These are phyloP conservation scores for Amblyopsis rosae DNA, from an alignment of 2,113 vertebrate genomes.

Conservation along the genomic window DNA sequence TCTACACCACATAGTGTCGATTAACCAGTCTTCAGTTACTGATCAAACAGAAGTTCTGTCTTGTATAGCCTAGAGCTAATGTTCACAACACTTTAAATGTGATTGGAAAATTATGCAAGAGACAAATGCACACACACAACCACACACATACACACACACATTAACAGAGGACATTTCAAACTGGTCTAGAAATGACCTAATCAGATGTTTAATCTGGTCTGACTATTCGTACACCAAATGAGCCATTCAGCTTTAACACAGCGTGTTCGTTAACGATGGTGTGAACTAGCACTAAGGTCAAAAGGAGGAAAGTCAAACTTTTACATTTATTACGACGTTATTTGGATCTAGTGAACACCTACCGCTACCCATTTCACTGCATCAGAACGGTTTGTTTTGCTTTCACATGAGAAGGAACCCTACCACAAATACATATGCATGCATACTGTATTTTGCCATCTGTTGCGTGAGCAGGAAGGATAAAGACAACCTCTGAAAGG, in stretches of 20 bases:
- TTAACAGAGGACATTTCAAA: neutral
- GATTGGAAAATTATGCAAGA: conserved; percentile 59
- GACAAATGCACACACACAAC: conserved; percentile 31
- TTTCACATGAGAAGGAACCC: too few species aligned
- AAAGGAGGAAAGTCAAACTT: too few species aligned
- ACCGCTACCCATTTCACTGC: neutral
- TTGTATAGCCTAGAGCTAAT: conserved; percentile 55
- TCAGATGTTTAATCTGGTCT: neutral
- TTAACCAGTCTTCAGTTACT: conserved; percentile 64
- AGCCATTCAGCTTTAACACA: neutral
- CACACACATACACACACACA: conserved; percentile 5
- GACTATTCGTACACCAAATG: neutral
- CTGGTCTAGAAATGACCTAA: neutral
- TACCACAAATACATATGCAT: conserved; percentile 16
- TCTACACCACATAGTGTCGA: conserved; percentile 8
- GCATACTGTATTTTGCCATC: conserved; percentile 22
- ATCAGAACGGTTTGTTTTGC: too few species aligned
- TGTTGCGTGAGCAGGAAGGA: conserved; percentile 46
- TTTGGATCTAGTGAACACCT: neutral
- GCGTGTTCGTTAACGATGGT: conserved; percentile 31
- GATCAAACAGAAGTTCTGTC: conserved; percentile 57
- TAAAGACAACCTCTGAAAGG: conserved; percentile 7
- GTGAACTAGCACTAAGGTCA: neutral
- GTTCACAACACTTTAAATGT: conserved; percentile 55
- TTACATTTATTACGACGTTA: too few species aligned